Percentiles rank a stretch among this genome's conserved stretches.
phyloP scores from a whole-genome alignment of 2,797 vertebrate genomes.

The Sebastes oblongus region DNA sequence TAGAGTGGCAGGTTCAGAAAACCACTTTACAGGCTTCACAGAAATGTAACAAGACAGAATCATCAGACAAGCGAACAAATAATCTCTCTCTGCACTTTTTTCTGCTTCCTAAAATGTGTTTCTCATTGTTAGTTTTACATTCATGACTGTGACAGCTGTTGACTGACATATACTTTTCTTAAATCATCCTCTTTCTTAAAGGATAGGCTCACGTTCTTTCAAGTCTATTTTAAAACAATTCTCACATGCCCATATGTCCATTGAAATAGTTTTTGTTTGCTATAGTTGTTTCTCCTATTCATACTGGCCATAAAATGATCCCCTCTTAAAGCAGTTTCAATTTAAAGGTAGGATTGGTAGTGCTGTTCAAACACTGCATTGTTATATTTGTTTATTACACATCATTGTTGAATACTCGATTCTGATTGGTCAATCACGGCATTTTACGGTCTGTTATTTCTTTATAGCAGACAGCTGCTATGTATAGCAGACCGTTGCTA shows the following conservation, averaged over 20 bases:
- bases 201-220: neutral
- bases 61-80: conserved; percentile 21
- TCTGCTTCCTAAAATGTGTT: neutral
- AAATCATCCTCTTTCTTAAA: neutral
- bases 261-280: neutral
- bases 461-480: no score
- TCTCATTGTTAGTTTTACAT: neutral
- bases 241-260: neutral
- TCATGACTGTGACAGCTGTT: neutral
- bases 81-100: neutral
- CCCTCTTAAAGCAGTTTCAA: neutral
- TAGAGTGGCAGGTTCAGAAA: conserved; percentile 57
- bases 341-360: neutral
- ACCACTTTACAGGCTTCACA: conserved; percentile 3
- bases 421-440: no score
- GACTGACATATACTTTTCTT: neutral
- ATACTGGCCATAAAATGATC: neutral
- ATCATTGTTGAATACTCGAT: no score
- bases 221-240: neutral
- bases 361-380: no score
- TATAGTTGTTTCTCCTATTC: neutral
- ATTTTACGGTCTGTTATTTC: no score
- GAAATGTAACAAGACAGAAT: conserved; percentile 9
- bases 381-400: no score
- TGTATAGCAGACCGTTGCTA: no score